Evolutionary conservation across 2,888 invertebrate genomes (phyloP).

Genomic region (Tenthredo livida): DNA sequence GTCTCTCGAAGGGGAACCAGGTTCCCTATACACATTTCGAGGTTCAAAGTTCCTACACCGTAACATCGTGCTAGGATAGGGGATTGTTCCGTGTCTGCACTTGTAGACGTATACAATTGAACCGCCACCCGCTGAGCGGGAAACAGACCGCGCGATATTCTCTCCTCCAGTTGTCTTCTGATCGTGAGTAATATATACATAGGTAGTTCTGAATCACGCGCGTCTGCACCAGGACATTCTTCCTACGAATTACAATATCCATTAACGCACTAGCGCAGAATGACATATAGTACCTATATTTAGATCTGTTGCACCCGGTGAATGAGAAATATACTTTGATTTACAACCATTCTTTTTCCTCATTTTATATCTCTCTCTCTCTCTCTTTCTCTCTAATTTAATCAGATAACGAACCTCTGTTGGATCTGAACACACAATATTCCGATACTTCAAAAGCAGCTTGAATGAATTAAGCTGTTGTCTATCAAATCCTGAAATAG

Average conservation of each 20-base stretch:
- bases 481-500: not conserved
- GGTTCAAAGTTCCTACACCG: conserved; percentile 20
- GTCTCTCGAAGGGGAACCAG: conserved; percentile 25
- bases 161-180: conserved; percentile 10
- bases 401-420: not conserved
- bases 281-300: not conserved
- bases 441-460: not conserved
- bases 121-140: conserved; percentile 34
- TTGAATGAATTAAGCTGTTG: not conserved
- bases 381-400: not conserved
- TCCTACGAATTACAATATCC: conserved; percentile 48
- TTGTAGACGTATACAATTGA: conserved; percentile 6
- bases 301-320: not conserved
- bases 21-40: not conserved
- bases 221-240: not conserved
- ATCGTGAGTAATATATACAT: not conserved
- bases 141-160: conserved; percentile 15
- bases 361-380: not conserved
- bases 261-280: conserved; percentile 10
- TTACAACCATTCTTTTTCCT: not conserved
- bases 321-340: not conserved
- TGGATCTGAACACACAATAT: not conserved
- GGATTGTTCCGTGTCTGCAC: conserved; percentile 32
- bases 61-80: conserved; percentile 14
- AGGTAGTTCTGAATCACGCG: conserved; percentile 21